Base-by-base conservation (phyloP, 1,140 invertebrate genomes). In the Tetramorium simillimum region DNA sequence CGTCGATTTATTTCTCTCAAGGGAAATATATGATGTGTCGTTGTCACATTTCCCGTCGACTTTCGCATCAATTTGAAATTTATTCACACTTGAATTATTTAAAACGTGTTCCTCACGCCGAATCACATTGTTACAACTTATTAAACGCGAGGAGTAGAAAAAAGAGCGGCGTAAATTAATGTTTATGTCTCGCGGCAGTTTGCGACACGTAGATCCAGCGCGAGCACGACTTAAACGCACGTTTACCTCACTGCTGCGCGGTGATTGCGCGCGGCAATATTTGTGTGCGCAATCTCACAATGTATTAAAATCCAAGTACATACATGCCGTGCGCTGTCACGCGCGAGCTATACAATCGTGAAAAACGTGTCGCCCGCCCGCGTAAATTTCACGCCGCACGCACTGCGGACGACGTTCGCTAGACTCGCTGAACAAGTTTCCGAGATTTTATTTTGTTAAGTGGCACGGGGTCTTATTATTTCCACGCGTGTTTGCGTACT, bases 361-460 rank as follows among this genome's bases (percentile, higher is more conserved):
- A 69, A 80, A 86, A 85, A 86, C 43, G 58, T 14, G 46, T n/a
- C 56, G 81, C 67, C 21, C 37, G 86, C 72, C 37, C 69, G 62
- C 85, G 77, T 56, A 53, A 85, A 82, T 81, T 49, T 76, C 28
- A 40, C 46, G 63, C 28, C 33, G 40, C 86, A 58, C 70, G 76
- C 75, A 72, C 46, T 24, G 16, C n/a, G 1, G 40, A 37, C 53
- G 10, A 0, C 21, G 16, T 24, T 51, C 21, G 56, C 58, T 51
- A 37, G 69, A 76, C 51, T 12, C 12, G 81, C 18, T 69, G 84
- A 86, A 85, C 78, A 69, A 87, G 69, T 73, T 89, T 85, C 56
- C 84, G 63, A 85, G 78, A 91, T 88, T 88, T 88, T 43, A 80
- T 85, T 82, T 78, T 75, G 70, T 21, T 40, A 67, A 58, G 33